Evolutionary conservation across 2,888 invertebrate genomes (phyloP), one percentile per base, ranked within the genome.

Genomic region (Idaea dimidiata): DNA sequence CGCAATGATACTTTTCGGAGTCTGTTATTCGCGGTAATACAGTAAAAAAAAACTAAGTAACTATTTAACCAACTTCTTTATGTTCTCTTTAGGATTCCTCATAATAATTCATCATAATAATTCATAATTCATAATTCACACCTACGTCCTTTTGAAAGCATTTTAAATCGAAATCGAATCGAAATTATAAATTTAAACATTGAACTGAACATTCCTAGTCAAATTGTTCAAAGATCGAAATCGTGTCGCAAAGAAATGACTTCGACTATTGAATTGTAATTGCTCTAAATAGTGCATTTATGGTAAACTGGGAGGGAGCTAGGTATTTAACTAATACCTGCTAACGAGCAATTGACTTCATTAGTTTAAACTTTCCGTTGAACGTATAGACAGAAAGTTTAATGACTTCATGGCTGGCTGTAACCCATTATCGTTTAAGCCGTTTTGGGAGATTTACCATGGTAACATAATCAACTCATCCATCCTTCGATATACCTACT

Each of bases 371-470:
- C 24, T 24, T 24, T 24, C 24, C 24, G 24, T 24, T 24, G 24
- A 24, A 24, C 24, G 24, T 24, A 24, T 24, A 24, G 24, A 24
- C 24, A 24, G 24, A 5, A 84, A 83, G 81, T 83, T 84, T 81
- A 82, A 83, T 80, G 78, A 79, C 80, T 84, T 81, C 70, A 77
- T 76, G 76, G 76, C 74, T 72, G 76, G 78, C 81, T 81, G n/a
- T 72, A 72, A 67, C 65, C 76, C 73, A 77, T 75, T 76, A 74
- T 77, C 72, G 65, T 66, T 70, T 62, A 72, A 69, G 69, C 71
- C 70, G 73, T 75, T n/a, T 77, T 71, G 61, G 69, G 70, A 77
- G 77, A 73, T 73, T 61, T 67, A 66, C 60, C 67, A 68, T 66
- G n/a, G n/a, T n/a, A n/a, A n/a, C n/a, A n/a, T n/a, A n/a, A n/a